Evolutionary conservation across 2,888 invertebrate species (phyloP), one percentile per base, ranked within the genome.

Genomic region (Creontiades dilutus): DNA sequence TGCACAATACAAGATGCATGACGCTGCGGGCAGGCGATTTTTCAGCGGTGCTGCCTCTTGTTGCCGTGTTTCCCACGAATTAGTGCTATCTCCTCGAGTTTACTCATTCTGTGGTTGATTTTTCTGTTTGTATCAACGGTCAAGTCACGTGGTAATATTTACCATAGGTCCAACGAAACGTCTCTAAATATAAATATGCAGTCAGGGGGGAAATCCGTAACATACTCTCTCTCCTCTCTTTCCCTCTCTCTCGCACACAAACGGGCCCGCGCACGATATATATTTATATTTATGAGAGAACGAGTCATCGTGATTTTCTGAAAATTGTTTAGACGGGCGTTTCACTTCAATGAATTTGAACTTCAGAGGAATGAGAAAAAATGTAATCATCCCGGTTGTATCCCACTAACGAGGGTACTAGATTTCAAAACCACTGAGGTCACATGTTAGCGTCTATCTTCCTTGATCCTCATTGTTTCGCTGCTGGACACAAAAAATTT

Each of bases 1-100:
- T 78, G 78, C 16, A 78, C 78, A 78, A 78, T 68, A 68, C 68
- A 68, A 68, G 68, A 68, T 68, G 68, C 27, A 68, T 68, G 68
- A 68, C 68, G 68, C 23, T 19, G 68, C 27, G 23, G 68, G 23
- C 3, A 68, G 68, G 68, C 23, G 23, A 68, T 68, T 68, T 68
- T 68, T 23, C 68, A 68, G 23, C 68, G 9, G 23, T 19, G 11
- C 23, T 7, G 68, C 23, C 23, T 23, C 23, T 68, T 68, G 19
- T 68, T 68, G 9, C 68, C 23, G 19, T 5, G 19, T 68, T 68
- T 13, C n/a, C 27, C 19, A 23, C 27, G 68, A 68, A 68, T 68
- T 68, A 23, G 68, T 27, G 23, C 68, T 57, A 23, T 68, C 68
- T 61, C 14, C n/a, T 68, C 23, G 68, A 68, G 23, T 68, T 19